Conservation (phyloP, 1,140 invertebrate species). For the Trigoniulus corallinus region DNA sequence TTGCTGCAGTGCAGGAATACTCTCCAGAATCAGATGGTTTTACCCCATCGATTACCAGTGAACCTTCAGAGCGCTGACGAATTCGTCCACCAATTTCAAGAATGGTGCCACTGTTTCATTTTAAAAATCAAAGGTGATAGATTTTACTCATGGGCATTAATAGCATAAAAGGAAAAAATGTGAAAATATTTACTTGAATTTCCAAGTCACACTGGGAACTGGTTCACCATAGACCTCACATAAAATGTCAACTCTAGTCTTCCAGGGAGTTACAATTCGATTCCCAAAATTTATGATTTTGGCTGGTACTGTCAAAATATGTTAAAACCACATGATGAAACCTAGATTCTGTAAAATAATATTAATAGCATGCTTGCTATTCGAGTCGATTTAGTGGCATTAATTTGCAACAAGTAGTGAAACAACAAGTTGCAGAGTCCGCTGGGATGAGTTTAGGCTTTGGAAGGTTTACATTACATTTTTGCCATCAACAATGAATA, state of each 20-base stretch:
- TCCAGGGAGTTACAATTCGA: not conserved
- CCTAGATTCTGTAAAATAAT: no score
- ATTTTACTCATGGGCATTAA: no score
- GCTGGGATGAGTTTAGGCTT: no score
- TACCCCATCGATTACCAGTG: slow-evolving; percentile 27
- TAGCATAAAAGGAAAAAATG: no score
- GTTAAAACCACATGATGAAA: not conserved
- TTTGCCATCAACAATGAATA: no score
- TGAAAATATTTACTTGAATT: not conserved
- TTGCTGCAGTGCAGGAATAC: slow-evolving; percentile 31
- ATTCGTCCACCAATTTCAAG: no score
- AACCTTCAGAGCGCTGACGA: no score
- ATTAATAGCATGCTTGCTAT: not conserved
- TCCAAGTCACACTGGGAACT: not conserved
- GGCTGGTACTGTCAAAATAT: not conserved
- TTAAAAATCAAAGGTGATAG: no score
- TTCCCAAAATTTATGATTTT: not conserved
- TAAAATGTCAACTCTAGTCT: not conserved
- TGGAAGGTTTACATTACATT: no score
- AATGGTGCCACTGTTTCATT: no score
- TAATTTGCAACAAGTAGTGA: not conserved
- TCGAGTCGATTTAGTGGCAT: not conserved
- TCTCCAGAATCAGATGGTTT: slow-evolving; percentile 27
- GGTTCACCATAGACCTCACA: not conserved
- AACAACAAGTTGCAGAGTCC: not conserved